Evolutionary conservation across 2,113 vertebrate species (phyloP).

Genomic region (Prietella phreatophila): DNA sequence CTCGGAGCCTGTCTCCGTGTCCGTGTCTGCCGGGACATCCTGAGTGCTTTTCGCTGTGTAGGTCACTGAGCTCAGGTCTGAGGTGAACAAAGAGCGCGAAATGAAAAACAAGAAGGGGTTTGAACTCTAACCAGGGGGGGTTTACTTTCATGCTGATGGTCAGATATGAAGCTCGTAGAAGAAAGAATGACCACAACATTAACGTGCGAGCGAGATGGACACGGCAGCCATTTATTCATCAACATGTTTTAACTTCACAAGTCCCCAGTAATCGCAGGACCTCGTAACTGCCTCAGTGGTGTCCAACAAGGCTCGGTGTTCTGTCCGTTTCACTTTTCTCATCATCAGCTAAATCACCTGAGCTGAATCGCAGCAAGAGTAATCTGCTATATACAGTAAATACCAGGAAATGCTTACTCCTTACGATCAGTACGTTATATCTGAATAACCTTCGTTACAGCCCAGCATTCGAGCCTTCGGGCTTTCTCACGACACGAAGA

Average conservation of each 20-base stretch:
- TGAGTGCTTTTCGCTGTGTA: constrained; percentile 18
- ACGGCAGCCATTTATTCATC: background rate
- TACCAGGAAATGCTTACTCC: background rate
- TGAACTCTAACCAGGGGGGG: background rate
- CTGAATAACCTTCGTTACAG: background rate
- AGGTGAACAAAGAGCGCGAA: background rate
- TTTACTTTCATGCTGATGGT: background rate
- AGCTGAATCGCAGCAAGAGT: background rate
- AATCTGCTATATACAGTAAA: background rate
- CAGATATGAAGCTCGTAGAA: background rate
- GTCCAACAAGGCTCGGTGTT: background rate
- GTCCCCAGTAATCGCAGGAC: background rate
- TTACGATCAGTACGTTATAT: background rate
- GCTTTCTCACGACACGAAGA: background rate
- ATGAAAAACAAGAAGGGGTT: background rate
- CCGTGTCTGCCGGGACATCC: constrained; percentile 10
- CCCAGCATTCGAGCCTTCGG: background rate
- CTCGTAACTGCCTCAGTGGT: background rate
- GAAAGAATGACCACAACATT: background rate
- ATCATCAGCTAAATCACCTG: background rate
- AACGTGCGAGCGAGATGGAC: background rate
- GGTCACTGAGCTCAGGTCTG: constrained; percentile 27
- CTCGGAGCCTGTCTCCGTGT: background rate
- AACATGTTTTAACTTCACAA: background rate
- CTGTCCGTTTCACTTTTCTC: background rate